Percentiles rank a stretch among this genome's conserved stretches.
Conservation (phyloP, 92 coral and sea anemone species). For the Diadumene lineata region DNA sequence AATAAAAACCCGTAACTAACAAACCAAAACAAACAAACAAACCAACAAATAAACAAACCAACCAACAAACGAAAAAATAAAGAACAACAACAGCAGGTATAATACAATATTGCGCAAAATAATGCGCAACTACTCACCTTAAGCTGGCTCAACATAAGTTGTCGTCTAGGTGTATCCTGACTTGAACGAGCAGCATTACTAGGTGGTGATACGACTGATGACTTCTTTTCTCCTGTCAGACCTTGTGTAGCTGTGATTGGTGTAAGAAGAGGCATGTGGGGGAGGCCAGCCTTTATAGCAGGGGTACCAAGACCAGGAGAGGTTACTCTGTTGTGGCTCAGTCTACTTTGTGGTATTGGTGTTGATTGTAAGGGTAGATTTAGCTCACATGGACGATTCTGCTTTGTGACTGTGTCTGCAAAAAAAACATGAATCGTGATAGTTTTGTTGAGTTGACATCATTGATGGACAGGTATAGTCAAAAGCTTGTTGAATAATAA, state of each 20-base stretch:
- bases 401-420: neutral
- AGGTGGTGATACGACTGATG: neutral
- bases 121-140: constrained; percentile 46
- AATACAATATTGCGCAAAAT: too few relatives aligned
- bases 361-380: neutral
- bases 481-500: too few relatives aligned
- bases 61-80: neutral
- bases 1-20: neutral
- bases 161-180: constrained; percentile 50
- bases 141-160: constrained; percentile 71
- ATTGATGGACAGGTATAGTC: too few relatives aligned
- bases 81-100: too few relatives aligned
- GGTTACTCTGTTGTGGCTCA: neutral
- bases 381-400: neutral
- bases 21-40: neutral
- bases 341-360: neutral
- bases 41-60: neutral
- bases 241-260: constrained; percentile 8
- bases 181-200: neutral
- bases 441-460: too few relatives aligned
- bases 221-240: constrained; percentile 1
- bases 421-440: neutral
- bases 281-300: constrained; percentile 6
- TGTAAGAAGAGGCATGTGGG: constrained; percentile 38
- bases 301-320: constrained; percentile 70